Evolutionary conservation across 2,113 vertebrate species (phyloP).

Genomic region (Catharus minimus): DNA sequence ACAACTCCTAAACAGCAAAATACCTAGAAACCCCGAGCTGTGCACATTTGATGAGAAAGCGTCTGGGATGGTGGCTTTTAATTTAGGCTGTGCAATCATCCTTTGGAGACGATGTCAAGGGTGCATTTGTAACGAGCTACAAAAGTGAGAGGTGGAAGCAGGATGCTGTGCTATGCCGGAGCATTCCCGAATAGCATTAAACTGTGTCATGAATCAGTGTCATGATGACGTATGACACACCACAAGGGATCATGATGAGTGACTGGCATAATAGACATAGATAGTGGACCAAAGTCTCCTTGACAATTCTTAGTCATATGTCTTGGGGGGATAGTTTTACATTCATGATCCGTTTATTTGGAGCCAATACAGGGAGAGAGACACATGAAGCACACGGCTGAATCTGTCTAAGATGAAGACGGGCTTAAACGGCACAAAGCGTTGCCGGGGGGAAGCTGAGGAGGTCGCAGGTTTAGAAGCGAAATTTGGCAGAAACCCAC

Average conservation of each 20-base stretch:
- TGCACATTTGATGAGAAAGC: background rate
- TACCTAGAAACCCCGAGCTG: background rate
- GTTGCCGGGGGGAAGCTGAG: background rate
- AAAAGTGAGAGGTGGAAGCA: background rate
- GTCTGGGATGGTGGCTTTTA: background rate
- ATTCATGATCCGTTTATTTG: constrained; percentile 38
- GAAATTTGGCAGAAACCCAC: background rate
- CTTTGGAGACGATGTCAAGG: background rate
- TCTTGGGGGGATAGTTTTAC: constrained; percentile 39
- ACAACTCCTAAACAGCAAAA: background rate
- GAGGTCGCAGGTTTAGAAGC: background rate
- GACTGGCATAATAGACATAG: constrained; percentile 20
- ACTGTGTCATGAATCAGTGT: constrained; percentile 45
- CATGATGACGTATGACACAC: constrained; percentile 22
- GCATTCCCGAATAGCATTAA: background rate
- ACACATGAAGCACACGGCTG: background rate
- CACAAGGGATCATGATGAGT: constrained; percentile 19
- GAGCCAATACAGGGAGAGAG: background rate
- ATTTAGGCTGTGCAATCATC: background rate
- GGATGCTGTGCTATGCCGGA: background rate
- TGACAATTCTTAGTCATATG: constrained; percentile 31
- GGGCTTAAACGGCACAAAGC: background rate
- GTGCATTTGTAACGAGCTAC: background rate
- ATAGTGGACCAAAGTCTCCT: constrained; percentile 56
- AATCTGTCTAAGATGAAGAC: background rate